Evolutionary conservation across 2,888 invertebrate species (phyloP).

Genomic region (Tipula unca): DNA sequence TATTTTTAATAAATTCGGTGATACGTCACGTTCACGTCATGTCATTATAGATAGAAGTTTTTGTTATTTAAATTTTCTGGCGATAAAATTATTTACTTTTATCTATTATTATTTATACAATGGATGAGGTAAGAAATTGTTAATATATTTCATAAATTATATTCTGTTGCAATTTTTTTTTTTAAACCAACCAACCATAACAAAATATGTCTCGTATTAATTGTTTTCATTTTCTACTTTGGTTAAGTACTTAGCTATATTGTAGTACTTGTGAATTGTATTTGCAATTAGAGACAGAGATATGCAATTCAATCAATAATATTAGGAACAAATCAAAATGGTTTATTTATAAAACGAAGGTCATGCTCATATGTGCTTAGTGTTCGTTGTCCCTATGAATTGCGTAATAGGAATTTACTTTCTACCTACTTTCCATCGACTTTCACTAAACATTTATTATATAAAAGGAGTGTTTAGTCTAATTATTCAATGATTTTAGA

Average conservation of each 20-base stretch:
- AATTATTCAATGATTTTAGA: no score
- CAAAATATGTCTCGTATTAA: background rate
- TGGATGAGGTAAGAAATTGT: slow-evolving; percentile 2
- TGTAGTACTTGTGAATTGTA: background rate
- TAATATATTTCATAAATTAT: background rate
- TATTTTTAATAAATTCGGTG: background rate
- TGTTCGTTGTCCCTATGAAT: background rate
- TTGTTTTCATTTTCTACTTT: background rate
- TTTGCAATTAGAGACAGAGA: background rate
- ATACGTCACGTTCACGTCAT: background rate
- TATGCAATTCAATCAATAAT: background rate
- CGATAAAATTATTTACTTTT: background rate
- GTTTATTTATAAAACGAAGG: background rate
- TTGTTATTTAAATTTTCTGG: background rate
- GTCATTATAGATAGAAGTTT: background rate
- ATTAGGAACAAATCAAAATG: background rate
- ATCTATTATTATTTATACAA: background rate
- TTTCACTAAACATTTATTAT: background rate
- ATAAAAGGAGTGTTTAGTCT: background rate
- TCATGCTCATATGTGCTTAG: background rate
- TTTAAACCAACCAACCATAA: background rate
- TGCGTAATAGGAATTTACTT: background rate
- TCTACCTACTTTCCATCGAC: background rate
- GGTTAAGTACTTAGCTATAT: background rate
- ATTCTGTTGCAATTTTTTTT: background rate